Conservation (phyloP, 2,888 invertebrate species). For the Apodemia duryi region DNA sequence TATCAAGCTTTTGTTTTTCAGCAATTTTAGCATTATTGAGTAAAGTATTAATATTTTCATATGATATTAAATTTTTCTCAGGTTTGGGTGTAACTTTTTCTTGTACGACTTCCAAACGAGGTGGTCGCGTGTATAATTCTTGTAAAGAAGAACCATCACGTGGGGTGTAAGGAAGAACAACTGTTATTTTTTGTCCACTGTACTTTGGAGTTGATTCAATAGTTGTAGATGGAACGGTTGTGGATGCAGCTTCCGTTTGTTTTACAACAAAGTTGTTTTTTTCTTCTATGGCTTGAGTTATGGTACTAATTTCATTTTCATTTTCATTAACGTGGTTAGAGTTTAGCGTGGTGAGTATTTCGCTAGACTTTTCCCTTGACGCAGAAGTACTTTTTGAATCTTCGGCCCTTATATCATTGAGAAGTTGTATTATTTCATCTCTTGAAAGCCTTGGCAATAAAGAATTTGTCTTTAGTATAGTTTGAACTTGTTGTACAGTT, state of each 20-base stretch:
- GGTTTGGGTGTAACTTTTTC: constrained; percentile 52
- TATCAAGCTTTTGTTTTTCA: constrained; percentile 45
- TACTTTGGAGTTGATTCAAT: constrained; percentile 52
- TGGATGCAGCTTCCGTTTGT: constrained; percentile 31
- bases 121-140: constrained; percentile 83
- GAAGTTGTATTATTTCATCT: constrained; percentile 82
- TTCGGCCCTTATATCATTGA: constrained; percentile 82
- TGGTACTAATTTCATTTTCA: constrained; percentile 49
- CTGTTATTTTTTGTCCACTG: constrained; percentile 74
- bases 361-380: constrained; percentile 41
- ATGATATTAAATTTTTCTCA: constrained; percentile 36
- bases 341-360: constrained; percentile 35
- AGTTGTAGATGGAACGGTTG: constrained; percentile 34
- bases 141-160: constrained; percentile 77
- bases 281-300: constrained; percentile 25
- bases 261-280: constrained; percentile 35
- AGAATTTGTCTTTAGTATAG: constrained; percentile 79
- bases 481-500: constrained; percentile 84
- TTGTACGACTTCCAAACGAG: constrained; percentile 79
- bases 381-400: constrained; percentile 57
- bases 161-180: constrained; percentile 83
- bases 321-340: constrained; percentile 46
- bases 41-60: constrained; percentile 41
- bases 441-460: constrained; percentile 81
- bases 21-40: constrained; percentile 43